A percentile compares a stretch with the other conserved stretches of the same genome.
These are phyloP conservation scores for Laticauda laticaudata DNA, from an alignment of 2,113 vertebrate species.

Conservation along the genomic window DNA sequence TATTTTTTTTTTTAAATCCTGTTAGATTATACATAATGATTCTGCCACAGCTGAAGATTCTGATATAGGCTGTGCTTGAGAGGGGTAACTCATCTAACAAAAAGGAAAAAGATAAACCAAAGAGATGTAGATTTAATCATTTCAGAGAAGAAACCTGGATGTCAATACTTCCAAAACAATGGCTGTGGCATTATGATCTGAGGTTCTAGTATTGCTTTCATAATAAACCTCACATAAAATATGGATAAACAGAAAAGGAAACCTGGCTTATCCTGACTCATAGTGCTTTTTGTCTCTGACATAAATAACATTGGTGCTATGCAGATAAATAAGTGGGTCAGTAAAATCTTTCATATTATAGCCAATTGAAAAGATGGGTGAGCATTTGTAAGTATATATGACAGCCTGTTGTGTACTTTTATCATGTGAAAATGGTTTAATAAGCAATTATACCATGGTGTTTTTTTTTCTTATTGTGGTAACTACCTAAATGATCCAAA, in stretches of 20 bases:
- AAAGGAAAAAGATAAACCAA: neutral
- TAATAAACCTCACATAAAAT: constrained; percentile 9
- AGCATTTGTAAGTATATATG: neutral
- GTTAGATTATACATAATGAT: neutral
- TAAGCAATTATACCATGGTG: neutral
- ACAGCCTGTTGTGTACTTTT: neutral
- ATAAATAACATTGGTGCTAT: neutral
- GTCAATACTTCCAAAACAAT: constrained; percentile 19
- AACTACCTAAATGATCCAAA: neutral
- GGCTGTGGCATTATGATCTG: neutral
- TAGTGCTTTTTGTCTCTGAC: constrained; percentile 3
- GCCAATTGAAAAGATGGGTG: neutral
- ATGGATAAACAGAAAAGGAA: neutral
- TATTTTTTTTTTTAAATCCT: neutral
- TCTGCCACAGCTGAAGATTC: constrained; percentile 22
- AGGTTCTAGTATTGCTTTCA: constrained; percentile 35
- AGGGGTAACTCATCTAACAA: constrained; percentile 9
- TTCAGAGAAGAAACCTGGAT: constrained; percentile 4
- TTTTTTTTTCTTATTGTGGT: neutral
- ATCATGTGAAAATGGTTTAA: neutral
- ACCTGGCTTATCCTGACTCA: neutral
- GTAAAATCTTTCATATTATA: neutral
- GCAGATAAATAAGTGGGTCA: neutral
- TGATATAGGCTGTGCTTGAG: neutral
- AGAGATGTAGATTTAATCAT: neutral